A percentile compares a stretch with the other conserved stretches of the same genome.
Evolutionary conservation across 2,888 invertebrate genomes (phyloP).

Genomic region (Apotomis betuletana): DNA sequence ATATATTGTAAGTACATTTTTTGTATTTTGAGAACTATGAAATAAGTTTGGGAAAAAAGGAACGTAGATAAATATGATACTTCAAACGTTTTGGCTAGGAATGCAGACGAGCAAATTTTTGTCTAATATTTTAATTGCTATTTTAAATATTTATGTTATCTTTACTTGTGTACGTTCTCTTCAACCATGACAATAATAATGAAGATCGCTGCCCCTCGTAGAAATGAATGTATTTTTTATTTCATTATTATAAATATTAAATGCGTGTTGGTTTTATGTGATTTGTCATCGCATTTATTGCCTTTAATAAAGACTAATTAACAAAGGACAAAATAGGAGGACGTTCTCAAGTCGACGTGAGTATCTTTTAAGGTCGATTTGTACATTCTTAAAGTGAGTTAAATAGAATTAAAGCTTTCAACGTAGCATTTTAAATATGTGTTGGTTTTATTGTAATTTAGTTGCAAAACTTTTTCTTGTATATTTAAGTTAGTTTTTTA

Average conservation of each 20-base stretch:
- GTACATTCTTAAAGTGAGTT: background rate
- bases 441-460: background rate
- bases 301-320: background rate
- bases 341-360: no score
- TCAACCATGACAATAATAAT: slow-evolving; percentile 38
- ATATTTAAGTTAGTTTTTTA: background rate
- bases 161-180: slow-evolving; percentile 16
- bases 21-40: no score
- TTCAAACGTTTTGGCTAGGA: no score
- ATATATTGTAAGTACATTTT: no score
- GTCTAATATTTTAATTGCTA: background rate
- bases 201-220: background rate
- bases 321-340: no score
- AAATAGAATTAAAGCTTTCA: background rate
- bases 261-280: background rate
- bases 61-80: no score
- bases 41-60: no score
- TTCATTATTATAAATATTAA: background rate
- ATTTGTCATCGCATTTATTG: background rate
- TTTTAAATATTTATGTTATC: slow-evolving; percentile 12
- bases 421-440: background rate
- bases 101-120: no score
- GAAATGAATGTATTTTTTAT: background rate
- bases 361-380: background rate
- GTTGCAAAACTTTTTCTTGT: background rate